Evolutionary conservation across 2,888 invertebrate genomes (phyloP).

Genomic region (Seladonia tumulorum): DNA sequence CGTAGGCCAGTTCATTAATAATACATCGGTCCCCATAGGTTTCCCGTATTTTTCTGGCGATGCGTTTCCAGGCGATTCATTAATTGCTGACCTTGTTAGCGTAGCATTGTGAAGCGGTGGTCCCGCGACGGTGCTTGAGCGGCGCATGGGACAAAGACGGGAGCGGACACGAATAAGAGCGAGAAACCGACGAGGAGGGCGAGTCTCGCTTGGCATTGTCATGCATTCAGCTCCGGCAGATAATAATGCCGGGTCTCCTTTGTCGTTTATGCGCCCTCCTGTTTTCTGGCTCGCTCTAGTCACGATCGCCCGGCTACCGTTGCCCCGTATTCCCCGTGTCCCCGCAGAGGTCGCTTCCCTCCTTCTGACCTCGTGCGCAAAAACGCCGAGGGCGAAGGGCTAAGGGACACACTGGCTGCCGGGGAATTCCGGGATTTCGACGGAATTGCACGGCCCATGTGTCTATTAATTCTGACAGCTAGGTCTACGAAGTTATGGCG

Average conservation of each 20-base stretch:
- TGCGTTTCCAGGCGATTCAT: slow-evolving; percentile 74
- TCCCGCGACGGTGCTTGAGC: slow-evolving; percentile 75
- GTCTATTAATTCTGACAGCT: not conserved
- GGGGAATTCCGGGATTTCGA: slow-evolving; percentile 20
- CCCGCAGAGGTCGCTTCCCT: slow-evolving; percentile 38
- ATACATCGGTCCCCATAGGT: slow-evolving; percentile 67
- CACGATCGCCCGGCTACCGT: slow-evolving; percentile 60
- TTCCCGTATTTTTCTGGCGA: slow-evolving; percentile 70
- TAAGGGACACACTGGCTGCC: not conserved
- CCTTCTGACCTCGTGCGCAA: slow-evolving; percentile 36
- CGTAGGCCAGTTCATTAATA: slow-evolving; percentile 58
- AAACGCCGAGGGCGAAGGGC: not conserved
- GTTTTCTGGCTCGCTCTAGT: slow-evolving; percentile 66
- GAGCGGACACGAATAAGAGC: slow-evolving; percentile 47
- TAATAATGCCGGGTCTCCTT: slow-evolving; percentile 77
- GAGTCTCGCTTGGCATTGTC: slow-evolving; percentile 74
- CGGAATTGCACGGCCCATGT: not conserved
- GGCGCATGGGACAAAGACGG: slow-evolving; percentile 62
- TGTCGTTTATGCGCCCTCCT: slow-evolving; percentile 74
- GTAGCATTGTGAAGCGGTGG: slow-evolving; percentile 75
- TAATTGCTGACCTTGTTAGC: slow-evolving; percentile 80
- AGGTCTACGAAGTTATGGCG: not conserved
- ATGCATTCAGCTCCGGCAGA: slow-evolving; percentile 74
- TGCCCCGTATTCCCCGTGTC: slow-evolving; percentile 52
- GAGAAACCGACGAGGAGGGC: slow-evolving; percentile 52